Evolutionary conservation across 2,888 invertebrate genomes (phyloP), one percentile per base, ranked within the genome.

Genomic region (Scelioninae gen. 2): DNA sequence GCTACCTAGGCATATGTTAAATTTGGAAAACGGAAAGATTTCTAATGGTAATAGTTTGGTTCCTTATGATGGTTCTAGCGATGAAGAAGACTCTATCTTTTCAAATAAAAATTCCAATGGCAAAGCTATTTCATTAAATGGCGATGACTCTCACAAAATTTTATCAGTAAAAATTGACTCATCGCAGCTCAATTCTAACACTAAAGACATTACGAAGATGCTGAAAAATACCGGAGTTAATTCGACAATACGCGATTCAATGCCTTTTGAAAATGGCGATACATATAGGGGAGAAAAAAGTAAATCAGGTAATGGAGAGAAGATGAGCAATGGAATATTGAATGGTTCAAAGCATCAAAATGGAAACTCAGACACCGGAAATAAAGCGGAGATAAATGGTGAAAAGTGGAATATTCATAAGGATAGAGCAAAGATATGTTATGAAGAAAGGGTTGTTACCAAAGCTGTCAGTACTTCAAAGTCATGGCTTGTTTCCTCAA

Each of bases 1-100:
- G 46, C 68, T 83, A 13, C 82, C 85, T 4, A 80, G 64, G 3
- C 68, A 71, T 13, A 39, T 70, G 25, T 16, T 61, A 75, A 81
- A 82, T 25, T 80, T 81, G 43, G 85, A 85, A 58, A 84, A 83
- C 73, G 82, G 81, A 0, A 84, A 84, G 58, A 73, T 79, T 2
- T 65, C 78, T 2, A 83, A 80, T 48, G 81, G 82, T 3, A 84
- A 78, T 45, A 85, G 85, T 73, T 78, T 86, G 28, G 86, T 86
- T 7, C 85, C 86, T 2, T 86, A 86, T 13, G 86, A 85, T 4
- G 84, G 83, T 9, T 85, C 85, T 0, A 85, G 85, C 31, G 85
- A 85, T 28, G 85, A 86, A 19, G 85, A 85, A 7, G 85, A 84
- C 5, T 55, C 57, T 3, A 45, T 10, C 58, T 53, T 33, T 50